Base-by-base conservation (phyloP, 1,140 invertebrate species). In the Scaptomyza graminum region DNA sequence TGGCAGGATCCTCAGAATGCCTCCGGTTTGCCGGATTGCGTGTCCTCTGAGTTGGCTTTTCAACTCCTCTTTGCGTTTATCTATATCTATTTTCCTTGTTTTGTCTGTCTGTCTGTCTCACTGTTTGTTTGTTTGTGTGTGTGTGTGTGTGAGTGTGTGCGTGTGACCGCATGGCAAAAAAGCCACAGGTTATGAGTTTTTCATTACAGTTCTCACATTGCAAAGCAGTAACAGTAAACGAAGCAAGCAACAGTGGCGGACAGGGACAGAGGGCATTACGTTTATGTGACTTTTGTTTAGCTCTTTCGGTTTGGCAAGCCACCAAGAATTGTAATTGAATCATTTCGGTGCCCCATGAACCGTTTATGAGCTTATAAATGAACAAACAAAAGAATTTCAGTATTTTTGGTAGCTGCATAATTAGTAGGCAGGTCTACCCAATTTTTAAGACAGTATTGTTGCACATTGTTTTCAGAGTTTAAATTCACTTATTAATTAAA, bases 181-280 rank as follows among this genome's bases (percentile, higher is more conserved):
- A 85, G 81, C 81, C 81, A 85, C 81, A 85, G 81, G 81, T 85
- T 85, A 85, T 87, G 81, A 87, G 81, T 85, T 77, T 87, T 82
- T 85, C 81, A 85, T 87, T 85, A 87, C 69, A 41, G 57, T 67
- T 75, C 65, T 74, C 49, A 57, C 50, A 74, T 72, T 79, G 55
- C 66, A 71, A 66, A n/a, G 15, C 15, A 67, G 18, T 44, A 54
- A 39, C 31, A 15, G 18, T 18, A 46, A 22, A 12, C 7, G 34
- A 66, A 34, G 50, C 13, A 34, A 50, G 28, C 12, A n/a, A 15
- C 22, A 49, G 43, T 41, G 37, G 37, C 37, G 31, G 31, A 41
- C 37, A 1, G 37, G n/a, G 37, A 11, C 13, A 22, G 6, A 62
- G 28, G 2, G 39, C 56, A 59, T 62, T 66, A 50, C 68, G 72